These are phyloP conservation scores for Gryllus bimaculatus DNA, from an alignment of 1,140 invertebrate species.

Conservation along the genomic window DNA sequence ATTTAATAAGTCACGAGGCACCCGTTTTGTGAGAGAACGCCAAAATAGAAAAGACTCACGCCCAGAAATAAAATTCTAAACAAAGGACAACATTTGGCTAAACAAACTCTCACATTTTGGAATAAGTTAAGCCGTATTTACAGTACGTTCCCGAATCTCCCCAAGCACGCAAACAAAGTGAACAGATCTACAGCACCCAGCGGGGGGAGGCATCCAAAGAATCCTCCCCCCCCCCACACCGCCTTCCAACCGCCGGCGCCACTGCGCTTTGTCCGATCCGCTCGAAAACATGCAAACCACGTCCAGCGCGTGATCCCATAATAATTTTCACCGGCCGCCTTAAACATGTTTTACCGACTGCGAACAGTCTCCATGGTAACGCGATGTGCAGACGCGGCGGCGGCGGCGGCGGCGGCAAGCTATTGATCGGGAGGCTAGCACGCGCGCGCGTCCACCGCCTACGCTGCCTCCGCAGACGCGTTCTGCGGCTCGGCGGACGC, in stretches of 20 bases:
- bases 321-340: constrained; percentile 3
- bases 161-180: not conserved
- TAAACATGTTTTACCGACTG: not conserved
- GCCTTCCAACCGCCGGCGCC: too few relatives aligned
- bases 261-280: not conserved
- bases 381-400: not conserved
- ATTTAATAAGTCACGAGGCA: too few relatives aligned
- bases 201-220: not conserved
- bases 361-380: not conserved
- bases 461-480: not conserved
- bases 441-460: too few relatives aligned
- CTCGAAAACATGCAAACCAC: not conserved
- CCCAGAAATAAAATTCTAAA: too few relatives aligned
- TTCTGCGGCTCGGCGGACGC: too few relatives aligned
- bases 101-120: too few relatives aligned
- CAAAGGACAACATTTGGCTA: too few relatives aligned
- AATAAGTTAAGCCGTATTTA: too few relatives aligned
- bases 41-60: too few relatives aligned
- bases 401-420: not conserved
- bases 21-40: too few relatives aligned
- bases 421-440: not conserved
- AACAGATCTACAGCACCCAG: too few relatives aligned
- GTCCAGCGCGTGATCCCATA: not conserved
- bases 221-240: not conserved
- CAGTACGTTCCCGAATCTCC: not conserved